Evolutionary conservation across 2,113 vertebrate genomes (phyloP), one percentile per base, ranked within the genome.

Genomic region (Anhinga anhinga): DNA sequence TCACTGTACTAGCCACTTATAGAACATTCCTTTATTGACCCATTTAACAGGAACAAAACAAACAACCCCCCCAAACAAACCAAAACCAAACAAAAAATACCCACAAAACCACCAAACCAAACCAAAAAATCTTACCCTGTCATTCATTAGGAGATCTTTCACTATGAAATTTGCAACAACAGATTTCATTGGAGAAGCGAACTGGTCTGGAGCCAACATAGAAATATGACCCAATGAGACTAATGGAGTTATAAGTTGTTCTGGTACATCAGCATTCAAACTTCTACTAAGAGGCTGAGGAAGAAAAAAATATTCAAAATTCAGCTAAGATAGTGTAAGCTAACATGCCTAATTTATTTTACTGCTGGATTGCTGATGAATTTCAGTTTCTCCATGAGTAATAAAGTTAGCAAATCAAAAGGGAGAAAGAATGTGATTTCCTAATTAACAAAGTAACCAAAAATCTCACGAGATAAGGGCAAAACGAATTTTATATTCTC

Each of bases 101-200:
- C n/a, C 40, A 42, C 40, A 42, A 42, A 42, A 42, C 10, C 10
- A 12, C 40, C 44, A 44, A 44, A 15, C 44, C 44, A 44, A 44
- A 44, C 14, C 44, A 44, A 44, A 44, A 80, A 58, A 82, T 97
- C 99, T 97, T 98, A 99, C 99, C 98, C 99, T 98, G 97, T 99
- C 99, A 88, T 99, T 99, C 99, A 99, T 99, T 50, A 99, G 98
- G 79, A 99, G 98, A 98, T 99, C 99, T 97, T 99, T 99, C 76
- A 99, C 99, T 71, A 99, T 99, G 93, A 99, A 99, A 97, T 99
- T 99, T 91, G 99, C 99, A 93, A 99, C 99, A n/a, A 99, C 99
- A 87, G 99, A 99, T 98, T 99, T 99, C 99, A 99, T 99, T 73
- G 99, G 99, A 70, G 99, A 99, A 69, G 99, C 99, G 98, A 99